Base-by-base conservation (phyloP, 2,888 invertebrate species). In the Netelia inedita region DNA sequence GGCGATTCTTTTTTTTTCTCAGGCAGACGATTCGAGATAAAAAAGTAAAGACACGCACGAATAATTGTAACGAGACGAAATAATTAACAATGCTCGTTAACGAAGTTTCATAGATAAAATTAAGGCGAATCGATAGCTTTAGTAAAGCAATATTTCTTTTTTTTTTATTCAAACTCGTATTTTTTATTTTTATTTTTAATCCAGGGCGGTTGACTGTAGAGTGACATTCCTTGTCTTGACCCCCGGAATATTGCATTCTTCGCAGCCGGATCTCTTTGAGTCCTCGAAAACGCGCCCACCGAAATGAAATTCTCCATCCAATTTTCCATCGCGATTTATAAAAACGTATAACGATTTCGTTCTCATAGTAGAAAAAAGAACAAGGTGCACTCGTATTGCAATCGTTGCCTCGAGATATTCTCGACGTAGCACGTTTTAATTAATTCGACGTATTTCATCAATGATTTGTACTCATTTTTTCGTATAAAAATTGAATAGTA, bases 291-390 rank as follows among this genome's bases (percentile, higher is more conserved):
- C 28, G 41, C 28, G 82, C 88, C 87, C 85, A 86, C 87, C 87
- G 86, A 90, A 89, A 91, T 91, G 90, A 91, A 91, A 91, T 91
- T 91, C 90, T 89, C 87, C 86, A 82, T 86, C 85, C 88, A 88
- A 90, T 90, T 89, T 90, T 88, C 88, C 80, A 87, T 83, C 87
- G 82, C 73, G 83, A 82, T 85, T 57, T 43, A 21, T 41, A 59
- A 14, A 14, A 23, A 23, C 41, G 14, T 46, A 23, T 23, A 6
- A 14, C 61, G 41, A 21, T 73, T 21, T 57, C 3, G 8, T 46
- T 16, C 46, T 35, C 9, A 43, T 57, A 61, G 9, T 59, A 8
- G 10, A 72, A 8, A 57, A 72, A 57, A 57, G 55, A 21, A 57
- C 14, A 35, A 57, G 55, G 2, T 23, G 23, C 23, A 23, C 16